Evolutionary conservation across 2,797 vertebrate genomes (phyloP).

Genomic region (Paratrypauchen microcephalus): DNA sequence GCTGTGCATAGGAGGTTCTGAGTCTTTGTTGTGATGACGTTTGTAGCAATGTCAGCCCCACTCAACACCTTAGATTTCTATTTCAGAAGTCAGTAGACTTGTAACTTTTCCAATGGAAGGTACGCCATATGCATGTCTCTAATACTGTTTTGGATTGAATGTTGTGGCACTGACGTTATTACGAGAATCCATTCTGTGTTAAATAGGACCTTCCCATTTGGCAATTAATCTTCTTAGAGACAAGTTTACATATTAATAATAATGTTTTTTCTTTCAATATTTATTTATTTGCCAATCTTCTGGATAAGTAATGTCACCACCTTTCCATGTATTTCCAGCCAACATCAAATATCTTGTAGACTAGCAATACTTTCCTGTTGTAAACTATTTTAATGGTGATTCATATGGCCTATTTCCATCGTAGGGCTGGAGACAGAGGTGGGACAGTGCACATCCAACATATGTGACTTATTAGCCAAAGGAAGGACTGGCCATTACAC

Average conservation of each 20-base stretch:
- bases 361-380: neutral
- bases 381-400: neutral
- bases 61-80: too few species aligned
- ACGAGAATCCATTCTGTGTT: too few species aligned
- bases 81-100: too few species aligned
- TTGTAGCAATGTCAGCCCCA: too few species aligned
- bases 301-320: neutral
- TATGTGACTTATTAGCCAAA: slow-evolving; percentile 48
- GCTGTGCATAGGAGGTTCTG: too few species aligned
- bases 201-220: slow-evolving; percentile 58
- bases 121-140: too few species aligned
- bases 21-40: too few species aligned
- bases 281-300: neutral
- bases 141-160: too few species aligned
- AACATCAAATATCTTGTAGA: too few species aligned
- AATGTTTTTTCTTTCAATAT: slow-evolving; percentile 44
- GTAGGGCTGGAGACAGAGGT: slow-evolving; percentile 22
- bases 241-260: slow-evolving; percentile 65
- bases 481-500: slow-evolving; percentile 39
- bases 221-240: slow-evolving; percentile 68
- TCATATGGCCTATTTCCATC: neutral
- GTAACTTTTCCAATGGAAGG: too few species aligned
- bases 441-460: slow-evolving; percentile 39
- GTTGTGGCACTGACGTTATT: too few species aligned
- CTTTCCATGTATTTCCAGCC: too few species aligned